Percentiles rank a stretch among this genome's conserved stretches.
Evolutionary conservation across 2,797 vertebrate genomes (phyloP).

Genomic region (Hylomyscus alleni): DNA sequence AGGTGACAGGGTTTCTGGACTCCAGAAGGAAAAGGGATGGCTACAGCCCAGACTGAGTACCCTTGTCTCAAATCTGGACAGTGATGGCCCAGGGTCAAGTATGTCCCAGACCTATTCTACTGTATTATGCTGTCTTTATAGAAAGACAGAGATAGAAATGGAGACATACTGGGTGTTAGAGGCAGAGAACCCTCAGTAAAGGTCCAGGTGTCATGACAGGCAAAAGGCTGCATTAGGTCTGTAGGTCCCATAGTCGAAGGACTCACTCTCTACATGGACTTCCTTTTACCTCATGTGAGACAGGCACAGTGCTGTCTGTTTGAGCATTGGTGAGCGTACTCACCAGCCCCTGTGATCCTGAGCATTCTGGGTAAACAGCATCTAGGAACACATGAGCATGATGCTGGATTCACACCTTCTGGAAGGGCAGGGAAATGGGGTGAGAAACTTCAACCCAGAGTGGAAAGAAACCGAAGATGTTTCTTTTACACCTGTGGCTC

Average conservation of each 20-base stretch:
- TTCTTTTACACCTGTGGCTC: neutral
- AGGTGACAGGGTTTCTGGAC: neutral
- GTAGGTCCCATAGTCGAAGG: no score
- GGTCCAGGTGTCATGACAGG: neutral
- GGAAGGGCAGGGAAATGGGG: neutral
- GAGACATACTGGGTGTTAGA: neutral
- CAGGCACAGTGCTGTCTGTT: neutral
- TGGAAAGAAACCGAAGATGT: neutral
- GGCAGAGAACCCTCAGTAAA: neutral
- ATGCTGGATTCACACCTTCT: neutral
- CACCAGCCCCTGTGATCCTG: neutral
- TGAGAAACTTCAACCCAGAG: neutral
- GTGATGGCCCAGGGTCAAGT: neutral
- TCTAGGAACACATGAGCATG: neutral
- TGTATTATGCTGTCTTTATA: neutral
- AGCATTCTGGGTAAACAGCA: neutral
- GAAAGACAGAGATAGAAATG: neutral
- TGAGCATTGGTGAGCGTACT: rapidly evolving
- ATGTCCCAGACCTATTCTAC: no score
- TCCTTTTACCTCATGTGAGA: neutral
- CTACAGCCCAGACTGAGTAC: neutral
- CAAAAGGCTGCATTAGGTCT: neutral
- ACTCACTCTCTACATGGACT: neutral
- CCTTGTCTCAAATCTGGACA: neutral
- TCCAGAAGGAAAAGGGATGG: neutral